Conservation (phyloP, 2,888 invertebrate genomes). For the Drosophila borealis region DNA sequence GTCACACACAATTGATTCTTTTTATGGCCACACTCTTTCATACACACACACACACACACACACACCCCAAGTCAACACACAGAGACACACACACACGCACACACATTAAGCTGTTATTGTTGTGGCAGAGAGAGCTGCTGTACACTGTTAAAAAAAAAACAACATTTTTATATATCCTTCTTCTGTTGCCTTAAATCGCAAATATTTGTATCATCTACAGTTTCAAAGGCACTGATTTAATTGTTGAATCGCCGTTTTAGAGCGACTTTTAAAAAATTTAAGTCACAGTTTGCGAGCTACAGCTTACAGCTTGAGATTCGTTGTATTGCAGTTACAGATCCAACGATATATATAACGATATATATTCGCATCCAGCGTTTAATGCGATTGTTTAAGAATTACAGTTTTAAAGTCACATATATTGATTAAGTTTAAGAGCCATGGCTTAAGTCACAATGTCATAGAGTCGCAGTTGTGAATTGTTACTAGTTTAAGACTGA, state of each 20-base stretch:
- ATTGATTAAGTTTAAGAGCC: too few species aligned
- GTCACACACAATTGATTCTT: slow-evolving; percentile 84
- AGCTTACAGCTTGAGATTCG: neutral
- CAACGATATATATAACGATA: too few species aligned
- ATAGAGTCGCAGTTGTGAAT: too few species aligned
- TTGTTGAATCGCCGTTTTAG: neutral
- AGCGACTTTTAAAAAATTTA: neutral
- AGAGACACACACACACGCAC: slow-evolving; percentile 15
- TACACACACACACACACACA: slow-evolving; percentile 16
- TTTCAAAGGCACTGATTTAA: neutral
- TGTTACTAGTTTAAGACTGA: neutral
- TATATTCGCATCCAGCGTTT: too few species aligned
- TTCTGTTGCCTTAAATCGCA: too few species aligned
- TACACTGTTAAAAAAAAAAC: slow-evolving; percentile 5
- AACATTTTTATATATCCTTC: neutral
- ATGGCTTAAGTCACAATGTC: too few species aligned
- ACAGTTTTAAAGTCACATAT: neutral
- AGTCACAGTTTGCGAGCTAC: neutral
- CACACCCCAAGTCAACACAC: slow-evolving; percentile 4
- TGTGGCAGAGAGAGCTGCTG: slow-evolving; percentile 15
- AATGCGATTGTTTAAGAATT: too few species aligned
- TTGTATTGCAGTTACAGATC: neutral
- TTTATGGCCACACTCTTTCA: slow-evolving; percentile 55
- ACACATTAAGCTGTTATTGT: slow-evolving; percentile 54
- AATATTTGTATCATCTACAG: neutral